Evolutionary conservation across 2,888 invertebrate genomes (phyloP), one percentile per base, ranked within the genome.

Genomic region (Aleiodes alternator): DNA sequence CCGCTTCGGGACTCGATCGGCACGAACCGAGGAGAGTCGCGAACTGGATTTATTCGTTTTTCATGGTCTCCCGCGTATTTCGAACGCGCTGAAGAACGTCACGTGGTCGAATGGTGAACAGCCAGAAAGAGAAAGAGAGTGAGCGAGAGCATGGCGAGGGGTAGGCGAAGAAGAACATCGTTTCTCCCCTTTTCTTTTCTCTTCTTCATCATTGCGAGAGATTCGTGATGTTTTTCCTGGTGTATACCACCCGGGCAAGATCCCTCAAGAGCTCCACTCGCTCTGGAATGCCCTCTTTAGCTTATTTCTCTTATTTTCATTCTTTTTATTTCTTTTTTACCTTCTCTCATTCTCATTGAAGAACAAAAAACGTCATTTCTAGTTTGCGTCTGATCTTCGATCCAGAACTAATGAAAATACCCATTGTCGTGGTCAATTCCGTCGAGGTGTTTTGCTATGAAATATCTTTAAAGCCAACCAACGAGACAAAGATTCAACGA

Each of bases 331-430:
- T 23, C 2, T 23, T 23, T 48, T 23, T 48, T 14, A 48, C 48
- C 43, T 64, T 64, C 8, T 64, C 34, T 64, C 64, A 11, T 43
- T 23, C 16, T 48, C 16, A 64, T 64, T 14, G 48, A 48, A 43
- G 14, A 7, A 16, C 16, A 64, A 64, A 38, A 64, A 55, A 12
- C 14, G 16, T 16, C 64, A 64, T 64, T 64, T 64, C 64, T 64
- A 64, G 64, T 64, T 64, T 64, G 64, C 64, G 38, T 38, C 61
- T 38, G 77, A 71, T 68, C 23, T 72, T 53, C 68, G 68, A 68
- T 68, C 51, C 51, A 29, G 31, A 51, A 51, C 68, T 68, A 68
- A 68, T 68, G 68, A 68, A 68, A 68, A 68, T 68, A 68, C 68
- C 51, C 51, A 68, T 68, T 68, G 23, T 51, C 43, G 12, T 50